Evolutionary conservation across 2,113 vertebrate species (phyloP).

Genomic region (Anarhynchus alexandrinus): DNA sequence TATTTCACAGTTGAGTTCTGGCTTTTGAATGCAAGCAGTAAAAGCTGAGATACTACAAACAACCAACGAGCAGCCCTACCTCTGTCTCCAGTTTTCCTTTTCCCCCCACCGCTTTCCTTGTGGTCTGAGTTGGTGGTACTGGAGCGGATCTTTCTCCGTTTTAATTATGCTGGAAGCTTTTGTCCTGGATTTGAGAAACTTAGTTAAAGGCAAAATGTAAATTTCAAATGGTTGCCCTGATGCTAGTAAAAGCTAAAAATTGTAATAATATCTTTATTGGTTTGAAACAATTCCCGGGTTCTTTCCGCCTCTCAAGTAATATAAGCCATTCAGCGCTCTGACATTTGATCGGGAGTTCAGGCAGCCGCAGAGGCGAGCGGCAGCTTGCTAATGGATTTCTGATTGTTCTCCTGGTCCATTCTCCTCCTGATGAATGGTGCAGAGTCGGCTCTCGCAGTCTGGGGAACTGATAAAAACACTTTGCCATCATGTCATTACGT

Average conservation of each 20-base stretch:
- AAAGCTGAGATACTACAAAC: not conserved
- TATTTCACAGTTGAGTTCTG: not conserved
- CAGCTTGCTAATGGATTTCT: constrained; percentile 61
- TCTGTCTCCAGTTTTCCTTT: not conserved
- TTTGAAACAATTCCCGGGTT: not conserved
- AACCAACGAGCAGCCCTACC: not conserved
- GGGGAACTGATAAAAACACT: not conserved
- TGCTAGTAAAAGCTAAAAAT: constrained; percentile 9
- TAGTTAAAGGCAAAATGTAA: not conserved
- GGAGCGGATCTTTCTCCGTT: not conserved
- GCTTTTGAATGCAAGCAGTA: not conserved
- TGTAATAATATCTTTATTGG: not conserved
- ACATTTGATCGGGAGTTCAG: constrained; percentile 23
- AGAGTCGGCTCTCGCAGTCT: not conserved
- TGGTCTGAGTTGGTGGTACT: not conserved
- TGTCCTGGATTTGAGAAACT: not conserved
- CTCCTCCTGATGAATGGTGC: constrained; percentile 5
- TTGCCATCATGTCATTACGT: not conserved
- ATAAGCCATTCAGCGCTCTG: not conserved
- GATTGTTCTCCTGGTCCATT: constrained; percentile 39
- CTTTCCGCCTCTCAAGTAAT: not conserved
- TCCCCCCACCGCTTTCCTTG: not conserved
- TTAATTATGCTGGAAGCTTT: not conserved
- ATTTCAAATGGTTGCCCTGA: not conserved
- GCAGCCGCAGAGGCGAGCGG: not conserved